Evolutionary conservation across 2,113 vertebrate species (phyloP).

Genomic region (Percopsis transmontana): DNA sequence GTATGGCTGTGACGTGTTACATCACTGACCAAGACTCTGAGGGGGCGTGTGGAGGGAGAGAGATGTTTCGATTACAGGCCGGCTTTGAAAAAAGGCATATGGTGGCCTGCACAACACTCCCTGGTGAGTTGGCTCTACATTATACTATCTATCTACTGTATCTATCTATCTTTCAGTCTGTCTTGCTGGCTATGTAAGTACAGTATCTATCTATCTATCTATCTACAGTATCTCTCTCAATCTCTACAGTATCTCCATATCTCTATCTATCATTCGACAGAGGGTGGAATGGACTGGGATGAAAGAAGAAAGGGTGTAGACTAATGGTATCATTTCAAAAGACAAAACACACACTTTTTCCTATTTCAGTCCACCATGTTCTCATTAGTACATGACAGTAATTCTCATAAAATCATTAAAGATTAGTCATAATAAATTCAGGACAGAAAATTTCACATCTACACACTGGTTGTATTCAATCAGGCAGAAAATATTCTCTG

Average conservation of each 20-base stretch:
- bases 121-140: slow-evolving; percentile 19
- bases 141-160: slow-evolving; percentile 18
- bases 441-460: not conserved
- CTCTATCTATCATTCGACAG: not conserved
- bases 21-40: slow-evolving; percentile 37
- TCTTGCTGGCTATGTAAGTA: not conserved
- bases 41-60: slow-evolving; percentile 34
- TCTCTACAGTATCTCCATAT: too few relatives aligned
- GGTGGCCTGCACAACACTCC: slow-evolving; percentile 28
- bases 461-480: slow-evolving; percentile 32
- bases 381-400: not conserved
- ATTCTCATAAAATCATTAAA: not conserved
- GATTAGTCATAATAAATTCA: not conserved
- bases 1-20: slow-evolving; percentile 59
- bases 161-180: not conserved
- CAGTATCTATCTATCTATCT: too few relatives aligned
- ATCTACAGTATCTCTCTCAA: too few relatives aligned
- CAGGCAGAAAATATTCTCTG: not conserved
- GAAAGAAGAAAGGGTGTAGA: not conserved
- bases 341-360: slow-evolving; percentile 14
- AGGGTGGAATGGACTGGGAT: slow-evolving; percentile 1
- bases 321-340: not conserved
- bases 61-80: slow-evolving; percentile 41
- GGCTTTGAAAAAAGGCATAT: slow-evolving; percentile 42
- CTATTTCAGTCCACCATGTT: not conserved